Evolutionary conservation across 2,113 vertebrate genomes (phyloP).

Genomic region (Salvelinus alpinus): DNA sequence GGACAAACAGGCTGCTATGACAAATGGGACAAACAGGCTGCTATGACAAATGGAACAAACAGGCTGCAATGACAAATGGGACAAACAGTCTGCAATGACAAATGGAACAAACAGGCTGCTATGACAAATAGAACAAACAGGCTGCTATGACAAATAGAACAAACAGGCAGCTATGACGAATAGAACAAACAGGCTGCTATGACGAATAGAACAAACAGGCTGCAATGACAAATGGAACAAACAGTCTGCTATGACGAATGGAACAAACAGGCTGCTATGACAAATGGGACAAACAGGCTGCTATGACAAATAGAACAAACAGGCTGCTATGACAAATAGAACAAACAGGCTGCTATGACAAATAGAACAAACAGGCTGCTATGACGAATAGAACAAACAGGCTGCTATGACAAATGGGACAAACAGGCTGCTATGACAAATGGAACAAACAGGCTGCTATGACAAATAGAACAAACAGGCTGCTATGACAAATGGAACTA

Average conservation of each 20-base stretch:
- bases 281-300: no score
- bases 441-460: conserved; percentile 64
- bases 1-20: conserved; percentile 63
- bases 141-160: conserved; percentile 57
- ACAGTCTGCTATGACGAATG: conserved; percentile 60
- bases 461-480: conserved; percentile 41
- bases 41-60: conserved; percentile 55
- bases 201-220: conserved; percentile 57
- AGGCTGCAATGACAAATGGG: no score
- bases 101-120: conserved; percentile 62
- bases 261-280: no score
- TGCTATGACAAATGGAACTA: conserved; percentile 56
- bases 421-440: conserved; percentile 66
- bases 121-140: conserved; percentile 71
- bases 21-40: conserved; percentile 67
- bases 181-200: no score
- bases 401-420: no score
- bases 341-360: conserved; percentile 62
- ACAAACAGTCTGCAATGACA: no score
- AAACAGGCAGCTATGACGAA: no score
- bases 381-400: no score
- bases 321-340: conserved; percentile 69
- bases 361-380: conserved; percentile 11
- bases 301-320: no score
- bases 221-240: conserved; percentile 71